Conservation (phyloP, 92 coral and sea anemone genomes). For the Palythoa grandis region DNA sequence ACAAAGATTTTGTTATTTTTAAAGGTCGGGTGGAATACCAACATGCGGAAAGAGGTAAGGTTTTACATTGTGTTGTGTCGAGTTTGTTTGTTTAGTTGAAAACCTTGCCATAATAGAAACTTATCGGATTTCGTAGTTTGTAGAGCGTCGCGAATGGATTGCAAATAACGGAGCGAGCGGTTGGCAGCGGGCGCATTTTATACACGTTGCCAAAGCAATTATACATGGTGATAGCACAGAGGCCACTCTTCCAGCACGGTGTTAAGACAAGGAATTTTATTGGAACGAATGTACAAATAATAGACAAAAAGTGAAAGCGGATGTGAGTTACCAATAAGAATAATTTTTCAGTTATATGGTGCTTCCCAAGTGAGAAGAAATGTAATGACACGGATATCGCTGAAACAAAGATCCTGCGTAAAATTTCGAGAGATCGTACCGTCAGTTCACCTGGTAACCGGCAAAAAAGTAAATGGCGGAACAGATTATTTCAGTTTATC, state of each 20-base stretch:
- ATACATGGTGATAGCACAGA: not conserved
- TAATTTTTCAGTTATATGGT: constrained; percentile 6
- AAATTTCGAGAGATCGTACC: not conserved
- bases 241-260: not conserved
- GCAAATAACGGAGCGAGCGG: constrained; percentile 9
- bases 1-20: constrained; percentile 20
- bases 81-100: constrained; percentile 70
- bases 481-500: not conserved
- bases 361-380: not conserved
- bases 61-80: constrained; percentile 27
- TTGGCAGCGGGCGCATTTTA: not conserved
- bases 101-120: constrained; percentile 45
- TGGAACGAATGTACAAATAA: not conserved
- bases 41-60: constrained; percentile 74
- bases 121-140: constrained; percentile 70
- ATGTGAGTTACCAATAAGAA: constrained; percentile 15
- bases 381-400: not conserved
- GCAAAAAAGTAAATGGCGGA: not conserved
- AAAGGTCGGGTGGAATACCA: constrained; percentile 86
- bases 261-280: not conserved
- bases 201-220: constrained; percentile 26
- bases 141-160: constrained; percentile 10
- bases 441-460: constrained; percentile 8
- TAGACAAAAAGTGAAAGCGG: constrained; percentile 39
- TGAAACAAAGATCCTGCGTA: not conserved